Conservation (phyloP, 2,888 invertebrate species). For the Apodemia duryi region DNA sequence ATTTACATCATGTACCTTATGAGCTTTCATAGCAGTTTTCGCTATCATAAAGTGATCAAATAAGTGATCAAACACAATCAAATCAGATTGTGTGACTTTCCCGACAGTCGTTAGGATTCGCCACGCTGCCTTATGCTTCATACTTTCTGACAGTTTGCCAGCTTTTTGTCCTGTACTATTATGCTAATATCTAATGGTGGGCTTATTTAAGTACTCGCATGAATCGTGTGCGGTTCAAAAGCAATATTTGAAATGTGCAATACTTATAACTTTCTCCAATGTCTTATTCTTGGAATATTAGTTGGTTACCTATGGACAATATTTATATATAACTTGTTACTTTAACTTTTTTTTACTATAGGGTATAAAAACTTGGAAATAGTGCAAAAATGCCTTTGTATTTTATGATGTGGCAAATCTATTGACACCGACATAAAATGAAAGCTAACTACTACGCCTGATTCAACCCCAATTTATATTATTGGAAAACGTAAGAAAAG, state of each 20-base stretch:
- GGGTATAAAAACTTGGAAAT: too few species aligned
- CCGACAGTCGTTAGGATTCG: slow-evolving; percentile 64
- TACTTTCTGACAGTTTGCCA: slow-evolving; percentile 55
- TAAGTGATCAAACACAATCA: slow-evolving; percentile 67
- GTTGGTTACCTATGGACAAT: too few species aligned
- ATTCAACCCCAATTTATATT: too few species aligned
- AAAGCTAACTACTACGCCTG: too few species aligned
- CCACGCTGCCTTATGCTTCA: slow-evolving; percentile 49
- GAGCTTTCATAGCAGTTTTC: slow-evolving; percentile 66
- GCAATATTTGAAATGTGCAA: neutral
- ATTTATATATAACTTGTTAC: too few species aligned
- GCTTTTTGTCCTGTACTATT: slow-evolving; percentile 59
- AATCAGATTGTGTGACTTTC: slow-evolving; percentile 65
- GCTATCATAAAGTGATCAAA: slow-evolving; percentile 77
- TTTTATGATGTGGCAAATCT: too few species aligned
- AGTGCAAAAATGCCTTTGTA: too few species aligned
- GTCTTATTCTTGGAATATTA: neutral
- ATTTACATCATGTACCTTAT: slow-evolving; percentile 69
- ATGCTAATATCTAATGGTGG: slow-evolving; percentile 59
- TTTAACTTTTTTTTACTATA: too few species aligned
- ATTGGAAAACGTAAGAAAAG: too few species aligned
- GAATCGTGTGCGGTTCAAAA: neutral
- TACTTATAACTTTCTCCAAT: slow-evolving; percentile 3
- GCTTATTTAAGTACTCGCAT: slow-evolving; percentile 34
- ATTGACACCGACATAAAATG: too few species aligned